Base-by-base conservation (phyloP, 2,888 invertebrate species). In the Chrysina gloriosa region DNA sequence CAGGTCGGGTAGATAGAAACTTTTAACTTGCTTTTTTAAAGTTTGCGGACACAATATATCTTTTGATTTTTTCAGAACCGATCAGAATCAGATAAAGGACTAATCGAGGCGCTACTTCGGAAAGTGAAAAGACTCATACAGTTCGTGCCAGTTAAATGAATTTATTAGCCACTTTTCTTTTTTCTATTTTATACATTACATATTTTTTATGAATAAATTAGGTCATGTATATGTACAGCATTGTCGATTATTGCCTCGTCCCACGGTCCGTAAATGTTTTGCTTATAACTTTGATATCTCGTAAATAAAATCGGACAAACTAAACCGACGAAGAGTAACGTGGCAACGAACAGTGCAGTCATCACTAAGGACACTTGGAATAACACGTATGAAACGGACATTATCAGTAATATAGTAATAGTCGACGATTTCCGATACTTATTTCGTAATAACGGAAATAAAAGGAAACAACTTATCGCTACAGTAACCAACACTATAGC, bases 221-320 rank as follows among this genome's bases (percentile, higher is more conserved):
- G 71, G 67, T 74, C 73, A 64, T 73, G 75, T 66, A 87, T 80
- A 78, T 85, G 86, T 77, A 87, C 87, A 0, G 86, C 84, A 83
- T 89, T 89, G 77, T 88, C 89, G 71, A 91, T 90, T 75, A 94
- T 85, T 7, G 98, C 98, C 80, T 98, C 98, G 82, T 98, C 98
- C 98, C 98, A 98, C 0, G 98, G 98, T 0, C 98, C 98, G 82
- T 97, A 93, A 71, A 97, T 97, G 82, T 97, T 98, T 77, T 93
- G 91, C 79, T 95, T 96, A 79, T 91, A 90, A 34, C 85, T 89
- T 78, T 94, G 93, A 85, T 91, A 92, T 63, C 83, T 84, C 0
- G 93, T 89, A 84, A 94, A 96, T 80, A 90, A 87, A 2, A 88
- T 79, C 0, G 95, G 95, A 78, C 92, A 94, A 56, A 91, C 83